Conservation (phyloP, 2,113 vertebrate genomes). For the Cheirogaleus medius region DNA sequence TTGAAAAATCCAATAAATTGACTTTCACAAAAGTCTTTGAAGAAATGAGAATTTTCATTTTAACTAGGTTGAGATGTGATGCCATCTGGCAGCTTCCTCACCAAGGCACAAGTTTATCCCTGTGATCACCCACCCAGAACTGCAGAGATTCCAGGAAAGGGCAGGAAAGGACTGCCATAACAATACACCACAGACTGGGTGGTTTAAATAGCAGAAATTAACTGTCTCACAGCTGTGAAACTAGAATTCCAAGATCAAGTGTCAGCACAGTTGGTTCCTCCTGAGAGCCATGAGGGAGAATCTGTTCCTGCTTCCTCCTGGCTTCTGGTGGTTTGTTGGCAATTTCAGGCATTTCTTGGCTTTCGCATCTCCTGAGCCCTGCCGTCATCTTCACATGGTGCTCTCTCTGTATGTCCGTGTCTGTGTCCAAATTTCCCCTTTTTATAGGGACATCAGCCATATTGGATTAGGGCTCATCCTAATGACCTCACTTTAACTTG, state of each 20-base stretch:
- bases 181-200: neutral
- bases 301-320: neutral
- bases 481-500: neutral
- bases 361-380: neutral
- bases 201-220: neutral
- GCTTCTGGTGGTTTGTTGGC: neutral
- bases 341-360: neutral
- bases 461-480: neutral
- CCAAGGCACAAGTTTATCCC: neutral
- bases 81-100: neutral
- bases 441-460: neutral
- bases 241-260: neutral
- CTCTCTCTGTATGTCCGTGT: neutral
- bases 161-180: neutral
- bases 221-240: neutral
- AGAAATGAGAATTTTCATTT: conserved; percentile 47
- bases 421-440: neutral
- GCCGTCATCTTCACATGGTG: no score
- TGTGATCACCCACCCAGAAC: neutral
- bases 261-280: neutral
- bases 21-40: neutral
- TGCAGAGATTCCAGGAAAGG: neutral
- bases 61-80: neutral
- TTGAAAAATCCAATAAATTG: neutral
- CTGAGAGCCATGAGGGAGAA: neutral